A percentile compares a stretch with the other conserved stretches of the same genome.
Conservation (phyloP, 2,113 vertebrate genomes). For the Cinclus cinclus region DNA sequence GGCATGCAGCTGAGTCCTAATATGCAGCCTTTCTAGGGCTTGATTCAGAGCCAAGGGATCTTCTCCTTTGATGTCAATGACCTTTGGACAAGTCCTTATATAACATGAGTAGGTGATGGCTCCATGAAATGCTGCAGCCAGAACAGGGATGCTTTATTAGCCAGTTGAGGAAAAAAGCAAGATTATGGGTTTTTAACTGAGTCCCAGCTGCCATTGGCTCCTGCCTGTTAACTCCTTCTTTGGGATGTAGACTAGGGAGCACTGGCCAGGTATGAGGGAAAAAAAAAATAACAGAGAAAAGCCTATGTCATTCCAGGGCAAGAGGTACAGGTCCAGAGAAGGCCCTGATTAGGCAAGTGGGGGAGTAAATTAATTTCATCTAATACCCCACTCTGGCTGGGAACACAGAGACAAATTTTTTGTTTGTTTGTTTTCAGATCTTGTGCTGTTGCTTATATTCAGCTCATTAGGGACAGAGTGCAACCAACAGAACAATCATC, state of each 20-base stretch:
- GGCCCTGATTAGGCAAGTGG: background rate
- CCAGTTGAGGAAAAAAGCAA: background rate
- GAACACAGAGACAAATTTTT: background rate
- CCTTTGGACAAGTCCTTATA: background rate
- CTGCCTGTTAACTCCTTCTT: background rate
- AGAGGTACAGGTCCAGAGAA: background rate
- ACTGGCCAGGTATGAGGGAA: background rate
- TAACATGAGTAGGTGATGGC: background rate
- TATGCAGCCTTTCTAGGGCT: background rate
- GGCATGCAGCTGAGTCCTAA: background rate
- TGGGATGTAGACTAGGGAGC: background rate
- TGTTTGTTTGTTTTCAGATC: background rate
- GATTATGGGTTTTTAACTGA: background rate
- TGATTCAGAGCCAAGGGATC: background rate
- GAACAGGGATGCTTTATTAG: background rate
- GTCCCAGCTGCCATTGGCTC: background rate
- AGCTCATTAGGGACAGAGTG: background rate
- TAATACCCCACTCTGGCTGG: background rate
- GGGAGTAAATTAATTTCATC: background rate
- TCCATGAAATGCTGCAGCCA: background rate
- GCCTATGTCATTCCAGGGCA: background rate
- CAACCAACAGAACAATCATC: background rate
- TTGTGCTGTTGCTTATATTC: background rate
- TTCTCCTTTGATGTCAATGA: background rate
- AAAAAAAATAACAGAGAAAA: background rate